A percentile compares a stretch with the other conserved stretches of the same genome.
phyloP scores from a whole-genome alignment of 2,888 invertebrate genomes.

The Hydropsyche betteni region DNA sequence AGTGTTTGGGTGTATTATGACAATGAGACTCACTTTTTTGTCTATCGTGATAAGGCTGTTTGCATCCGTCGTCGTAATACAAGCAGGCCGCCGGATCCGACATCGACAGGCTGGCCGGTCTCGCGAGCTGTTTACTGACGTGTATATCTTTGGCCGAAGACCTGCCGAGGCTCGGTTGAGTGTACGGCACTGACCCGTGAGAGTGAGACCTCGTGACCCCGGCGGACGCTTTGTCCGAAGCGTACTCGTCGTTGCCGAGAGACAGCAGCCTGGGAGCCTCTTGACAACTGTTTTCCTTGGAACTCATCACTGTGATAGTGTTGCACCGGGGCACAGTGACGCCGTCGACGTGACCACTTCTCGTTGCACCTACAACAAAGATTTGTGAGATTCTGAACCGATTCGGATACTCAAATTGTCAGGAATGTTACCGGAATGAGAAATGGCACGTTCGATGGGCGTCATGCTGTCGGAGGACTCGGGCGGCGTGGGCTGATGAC shows the following conservation, averaged over 20 bases:
- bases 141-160: conserved; percentile 36
- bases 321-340: conserved; percentile 65
- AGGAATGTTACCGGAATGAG: conserved; percentile 29
- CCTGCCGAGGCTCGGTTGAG: conserved; percentile 54
- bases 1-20: conserved; percentile 61
- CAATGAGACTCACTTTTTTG: conserved; percentile 56
- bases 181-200: conserved; percentile 71
- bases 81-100: conserved; percentile 58
- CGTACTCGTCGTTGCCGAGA: conserved; percentile 53
- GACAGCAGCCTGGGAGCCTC: conserved; percentile 44
- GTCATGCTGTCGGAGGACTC: conserved; percentile 40
- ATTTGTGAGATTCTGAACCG: neutral
- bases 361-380: conserved; percentile 62
- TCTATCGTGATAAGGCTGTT: conserved; percentile 53
- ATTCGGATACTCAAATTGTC: neutral
- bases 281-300: conserved; percentile 48
- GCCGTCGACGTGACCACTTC: conserved; percentile 64
- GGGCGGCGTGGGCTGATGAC: conserved; percentile 53
- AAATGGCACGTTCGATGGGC: conserved; percentile 41
- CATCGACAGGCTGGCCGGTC: conserved; percentile 70
- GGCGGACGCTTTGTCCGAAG: conserved; percentile 58
- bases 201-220: conserved; percentile 71
- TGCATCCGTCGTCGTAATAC: conserved; percentile 33
- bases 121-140: conserved; percentile 57
- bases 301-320: conserved; percentile 56